Conservation (phyloP, 2,888 invertebrate genomes). For the Perizoma flavofasciatum region DNA sequence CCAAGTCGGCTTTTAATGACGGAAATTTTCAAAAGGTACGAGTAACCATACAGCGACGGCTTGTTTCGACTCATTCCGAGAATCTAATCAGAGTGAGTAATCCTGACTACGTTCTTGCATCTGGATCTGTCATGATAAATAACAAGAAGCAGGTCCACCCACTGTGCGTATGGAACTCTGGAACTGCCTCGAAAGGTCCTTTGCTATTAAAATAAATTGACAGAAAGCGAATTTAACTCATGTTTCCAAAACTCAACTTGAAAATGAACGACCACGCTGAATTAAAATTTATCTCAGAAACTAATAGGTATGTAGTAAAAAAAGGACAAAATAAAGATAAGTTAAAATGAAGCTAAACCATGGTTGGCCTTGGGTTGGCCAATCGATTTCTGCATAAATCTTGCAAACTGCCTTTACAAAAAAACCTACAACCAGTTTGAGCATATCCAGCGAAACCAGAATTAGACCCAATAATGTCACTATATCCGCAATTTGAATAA, state of each 20-base stretch:
- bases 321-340: too few relatives aligned
- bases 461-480: constrained; percentile 18
- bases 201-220: constrained; percentile 14
- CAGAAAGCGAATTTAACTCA: constrained; percentile 8
- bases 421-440: constrained; percentile 18
- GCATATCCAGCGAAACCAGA: constrained; percentile 19
- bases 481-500: constrained; percentile 21
- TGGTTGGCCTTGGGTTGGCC: too few relatives aligned
- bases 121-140: constrained; percentile 53
- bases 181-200: constrained; percentile 27
- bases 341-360: too few relatives aligned
- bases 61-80: too few relatives aligned
- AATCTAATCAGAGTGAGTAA: neutral
- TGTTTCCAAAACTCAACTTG: neutral
- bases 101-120: constrained; percentile 19
- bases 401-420: constrained; percentile 2
- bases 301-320: neutral
- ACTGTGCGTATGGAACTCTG: constrained; percentile 42
- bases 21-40: too few relatives aligned
- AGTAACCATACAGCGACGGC: too few relatives aligned
- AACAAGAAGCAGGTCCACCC: constrained; percentile 67
- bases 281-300: neutral
- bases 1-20: too few relatives aligned
- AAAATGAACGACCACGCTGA: neutral
- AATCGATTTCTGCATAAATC: constrained; percentile 7